Base-by-base conservation (phyloP, 2,113 vertebrate species). In the Pardalotus punctatus region DNA sequence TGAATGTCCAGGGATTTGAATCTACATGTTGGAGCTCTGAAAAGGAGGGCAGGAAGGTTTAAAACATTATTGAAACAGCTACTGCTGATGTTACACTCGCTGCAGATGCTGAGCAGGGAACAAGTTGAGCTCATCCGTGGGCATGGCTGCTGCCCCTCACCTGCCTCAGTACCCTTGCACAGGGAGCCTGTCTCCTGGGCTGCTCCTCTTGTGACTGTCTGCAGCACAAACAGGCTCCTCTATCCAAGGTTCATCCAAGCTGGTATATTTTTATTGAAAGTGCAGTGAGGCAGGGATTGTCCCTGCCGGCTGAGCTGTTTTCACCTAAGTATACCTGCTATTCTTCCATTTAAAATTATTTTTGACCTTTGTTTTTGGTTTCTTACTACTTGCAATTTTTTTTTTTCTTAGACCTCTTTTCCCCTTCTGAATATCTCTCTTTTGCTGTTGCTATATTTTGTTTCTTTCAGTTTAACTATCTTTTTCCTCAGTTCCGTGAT, bases 1-100 rank as follows among this genome's bases (percentile, higher is more conserved):
- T 81, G 88, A 88, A 95, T 57, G 62, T 80, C 70, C 82, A 85
- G 81, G 81, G 88, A 86, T 95, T 96, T 90, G 71, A 91, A 74
- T 92, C 69, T 92, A 38, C 87, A 48, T 88, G 78, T 54, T 77
- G 67, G 72, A 76, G 87, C 81, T 95, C 88, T 90, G 67, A 88
- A 87, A 88, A 92, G 78, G 69, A 96, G 82, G 43, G 81, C 88
- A 94, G 78, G 57, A 85, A 80, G 89, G 66, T 95, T 94, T 84
- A 86, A 93, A 88, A 45, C 29, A 33, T 86, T 90, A 74, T 51
- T 83, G 88, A 80, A 94, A 48, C 85, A 90, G 91, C 93, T 94
- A 18, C 77, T 65, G 80, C 70, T 90, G 42, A 24, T 11, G 1
- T 62, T 80, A n/a, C 9, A 10, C 47, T 77, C 2, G 0, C 67